These are phyloP conservation scores for Moxostoma hubbsi DNA, from an alignment of 2,797 vertebrate species.

Conservation along the genomic window DNA sequence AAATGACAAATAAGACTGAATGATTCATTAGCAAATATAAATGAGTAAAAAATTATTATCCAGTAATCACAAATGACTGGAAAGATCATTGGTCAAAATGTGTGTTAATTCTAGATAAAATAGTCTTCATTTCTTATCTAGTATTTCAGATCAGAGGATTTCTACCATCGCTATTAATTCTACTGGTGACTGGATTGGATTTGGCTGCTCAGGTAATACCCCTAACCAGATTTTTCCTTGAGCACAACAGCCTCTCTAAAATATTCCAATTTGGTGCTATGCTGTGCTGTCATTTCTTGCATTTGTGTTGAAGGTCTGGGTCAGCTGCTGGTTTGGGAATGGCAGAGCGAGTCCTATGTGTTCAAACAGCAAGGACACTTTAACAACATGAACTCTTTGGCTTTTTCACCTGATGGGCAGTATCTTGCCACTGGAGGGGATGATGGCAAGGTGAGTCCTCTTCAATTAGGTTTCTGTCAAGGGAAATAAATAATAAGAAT, in stretches of 20 bases:
- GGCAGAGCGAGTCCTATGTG: slow-evolving; percentile 97
- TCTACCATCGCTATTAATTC: slow-evolving; percentile 85
- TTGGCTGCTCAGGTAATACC: slow-evolving; percentile 89
- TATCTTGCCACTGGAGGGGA: slow-evolving; percentile 92
- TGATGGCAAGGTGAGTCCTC: slow-evolving; percentile 87
- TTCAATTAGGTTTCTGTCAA: background rate
- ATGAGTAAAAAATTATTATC: too few species aligned
- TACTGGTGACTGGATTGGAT: slow-evolving; percentile 94
- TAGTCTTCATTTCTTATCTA: slow-evolving; percentile 60
- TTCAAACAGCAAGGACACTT: slow-evolving; percentile 98
- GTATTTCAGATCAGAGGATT: slow-evolving; percentile 93
- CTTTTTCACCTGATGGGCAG: slow-evolving; percentile 94
- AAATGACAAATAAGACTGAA: too few species aligned
- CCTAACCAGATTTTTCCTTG: background rate
- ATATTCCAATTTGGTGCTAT: background rate
- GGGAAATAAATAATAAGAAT: background rate
- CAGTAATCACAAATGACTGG: too few species aligned
- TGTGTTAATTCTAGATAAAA: background rate
- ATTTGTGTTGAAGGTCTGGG: slow-evolving; percentile 81
- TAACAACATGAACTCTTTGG: slow-evolving; percentile 93
- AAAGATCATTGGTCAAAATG: too few species aligned
- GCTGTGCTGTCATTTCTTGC: background rate
- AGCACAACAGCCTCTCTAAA: background rate
- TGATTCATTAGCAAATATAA: too few species aligned
- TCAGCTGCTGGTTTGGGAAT: slow-evolving; percentile 97